Base-by-base conservation (phyloP, 2,888 invertebrate genomes). In the Oxystoma pomonae region DNA sequence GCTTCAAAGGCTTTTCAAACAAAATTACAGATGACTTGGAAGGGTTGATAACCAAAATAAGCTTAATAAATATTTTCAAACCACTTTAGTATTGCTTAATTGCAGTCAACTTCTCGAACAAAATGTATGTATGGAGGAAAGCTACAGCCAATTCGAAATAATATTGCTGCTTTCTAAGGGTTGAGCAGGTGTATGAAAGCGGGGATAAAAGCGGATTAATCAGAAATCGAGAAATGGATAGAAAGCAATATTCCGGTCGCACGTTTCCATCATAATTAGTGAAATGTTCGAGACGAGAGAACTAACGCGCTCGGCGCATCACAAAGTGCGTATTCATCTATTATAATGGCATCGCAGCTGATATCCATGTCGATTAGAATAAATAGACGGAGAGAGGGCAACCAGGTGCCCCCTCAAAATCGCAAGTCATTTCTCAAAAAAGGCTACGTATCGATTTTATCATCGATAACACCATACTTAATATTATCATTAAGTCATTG, bases 261-360 rank as follows among this genome's bases (percentile, higher is more conserved):
- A 35, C 35, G 35, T 67, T 69, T 70, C 67, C 68, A 69, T 69
- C 67, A 69, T 68, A 70, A 71, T 71, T 71, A 71, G 71, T 70
- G 65, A 69, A 71, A 67, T 69, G 69, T 67, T 64, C 64, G 67
- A 64, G 68, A 67, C 61, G 63, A 65, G 61, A 61, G 61, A 65
- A 65, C 64, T 63, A 61, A 60, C 59, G n/a, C n/a, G n/a, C n/a
- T n/a, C n/a, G n/a, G n/a, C 66, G 66, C 67, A 65, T 69, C 69
- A 69, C 67, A 71, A 75, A 74, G 71, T 69, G 75, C 73, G 72
- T 70, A 73, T 72, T 75, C 75, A 75, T 74, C 73, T 69, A 71
- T 73, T 72, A 73, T 75, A 75, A 75, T 75, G 74, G 73, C 64
- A 65, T 59, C 70, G 73, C 75, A 75, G 75, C 75, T 75, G 75